These are phyloP conservation scores for Sylvilagus floridanus DNA, from an alignment of 2,797 vertebrate species.

Conservation along the genomic window DNA sequence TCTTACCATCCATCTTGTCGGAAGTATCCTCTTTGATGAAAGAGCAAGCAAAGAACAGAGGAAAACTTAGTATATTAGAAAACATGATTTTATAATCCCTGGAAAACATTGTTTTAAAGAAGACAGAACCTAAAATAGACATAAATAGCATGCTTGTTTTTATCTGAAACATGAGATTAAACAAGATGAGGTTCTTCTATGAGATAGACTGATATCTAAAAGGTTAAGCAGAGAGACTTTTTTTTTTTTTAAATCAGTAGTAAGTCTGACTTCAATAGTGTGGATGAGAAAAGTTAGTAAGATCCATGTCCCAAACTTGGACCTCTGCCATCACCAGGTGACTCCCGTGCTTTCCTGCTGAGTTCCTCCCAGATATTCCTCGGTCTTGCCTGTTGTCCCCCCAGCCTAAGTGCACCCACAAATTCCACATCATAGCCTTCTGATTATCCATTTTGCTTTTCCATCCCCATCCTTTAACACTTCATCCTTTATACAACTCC, in stretches of 20 bases:
- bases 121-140: conserved; percentile 83
- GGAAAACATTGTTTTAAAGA: conserved; percentile 82
- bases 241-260: neutral
- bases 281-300: neutral
- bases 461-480: neutral
- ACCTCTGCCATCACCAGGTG: neutral
- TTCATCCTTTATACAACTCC: neutral
- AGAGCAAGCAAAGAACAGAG: conserved; percentile 89
- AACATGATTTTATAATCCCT: conserved; percentile 81
- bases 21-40: conserved; percentile 98
- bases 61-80: conserved; percentile 90
- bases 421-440: neutral
- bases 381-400: neutral
- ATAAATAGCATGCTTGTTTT: conserved; percentile 74
- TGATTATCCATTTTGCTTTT: neutral
- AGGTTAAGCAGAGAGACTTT: neutral
- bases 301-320: neutral
- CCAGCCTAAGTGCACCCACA: neutral
- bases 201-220: neutral
- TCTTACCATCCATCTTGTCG: conserved; percentile 99
- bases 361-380: neutral
- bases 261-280: neutral
- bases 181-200: neutral
- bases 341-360: neutral
- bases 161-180: conserved; percentile 28